Base-by-base conservation (phyloP, 1,140 invertebrate species). In the Monomorium pharaonis region DNA sequence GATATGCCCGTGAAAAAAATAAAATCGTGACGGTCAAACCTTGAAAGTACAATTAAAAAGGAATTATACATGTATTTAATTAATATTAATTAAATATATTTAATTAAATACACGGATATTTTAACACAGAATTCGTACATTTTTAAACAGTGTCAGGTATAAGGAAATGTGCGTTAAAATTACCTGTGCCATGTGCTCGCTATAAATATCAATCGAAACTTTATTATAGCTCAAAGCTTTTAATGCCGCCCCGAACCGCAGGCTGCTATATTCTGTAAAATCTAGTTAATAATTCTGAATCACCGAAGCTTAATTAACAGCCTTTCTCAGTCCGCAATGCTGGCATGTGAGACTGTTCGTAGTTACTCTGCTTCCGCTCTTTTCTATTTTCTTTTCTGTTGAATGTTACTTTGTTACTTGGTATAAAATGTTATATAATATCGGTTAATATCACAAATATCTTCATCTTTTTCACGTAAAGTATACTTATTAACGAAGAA, bases 31-130 rank as follows among this genome's bases (percentile, higher is more conserved):
- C 4, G 16, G 18, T 60, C 16, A 58, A 60, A 16, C 21, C 21
- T 16, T 42, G 7, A 10, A 75, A 37, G 14, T 21, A 14, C 18
- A 42, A 42, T 76, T 58, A 56, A 24, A 18, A 9, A 58, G 24
- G 72, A 14, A 75, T 27, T 49, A n/a, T 49, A n/a, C 33, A 30
- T 51, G n/a, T 51, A 5, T 60, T 27, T 60, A 76, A 76, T 60
- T 42, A 76, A 30, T n/a, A n/a, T n/a, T n/a, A 75, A 47, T 49
- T 49, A n/a, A 33, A 30, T 51, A 30, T 51, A 5, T 60, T 27
- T 60, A 76, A 76, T 60, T 42, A 76, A 30, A 2, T 37, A 12
- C 49, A 10, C n/a, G 27, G 33, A 24, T 10, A 58, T 74, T 74
- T 37, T 14, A 74, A 21, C n/a, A 1, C 7, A 12, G 9, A n/a